Evolutionary conservation across 2,888 invertebrate species (phyloP).

Genomic region (Erannis defoliaria): DNA sequence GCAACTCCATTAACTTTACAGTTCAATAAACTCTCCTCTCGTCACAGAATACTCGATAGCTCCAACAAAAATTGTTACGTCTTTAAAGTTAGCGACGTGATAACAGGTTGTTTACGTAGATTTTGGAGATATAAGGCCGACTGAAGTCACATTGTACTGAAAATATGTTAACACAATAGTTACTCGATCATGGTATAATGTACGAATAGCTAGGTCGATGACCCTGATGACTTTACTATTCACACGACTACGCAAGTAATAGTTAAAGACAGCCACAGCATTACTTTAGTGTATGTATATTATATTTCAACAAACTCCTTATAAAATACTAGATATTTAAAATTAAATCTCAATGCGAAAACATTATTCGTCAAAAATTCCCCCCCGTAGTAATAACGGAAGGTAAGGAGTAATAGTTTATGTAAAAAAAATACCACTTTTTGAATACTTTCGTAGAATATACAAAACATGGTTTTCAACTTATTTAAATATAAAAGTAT

Average conservation of each 20-base stretch:
- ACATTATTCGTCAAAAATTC: too few relatives aligned
- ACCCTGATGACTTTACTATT: conserved; percentile 23
- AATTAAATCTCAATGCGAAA: too few relatives aligned
- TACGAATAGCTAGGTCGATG: conserved; percentile 8
- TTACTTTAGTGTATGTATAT: too few relatives aligned
- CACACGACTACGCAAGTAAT: not conserved
- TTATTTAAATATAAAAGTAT: too few relatives aligned
- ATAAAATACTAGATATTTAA: too few relatives aligned
- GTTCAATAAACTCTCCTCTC: not conserved
- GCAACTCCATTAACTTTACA: not conserved
- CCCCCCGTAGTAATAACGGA: too few relatives aligned
- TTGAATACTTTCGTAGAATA: too few relatives aligned
- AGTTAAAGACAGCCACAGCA: too few relatives aligned
- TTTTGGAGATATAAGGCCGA: conserved; percentile 12
- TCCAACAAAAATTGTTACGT: conserved; percentile 1
- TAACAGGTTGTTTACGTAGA: conserved; percentile 11
- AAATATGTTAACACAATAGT: not conserved
- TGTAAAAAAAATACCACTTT: too few relatives aligned
- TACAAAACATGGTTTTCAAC: too few relatives aligned
- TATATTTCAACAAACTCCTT: too few relatives aligned
- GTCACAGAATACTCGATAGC: not conserved
- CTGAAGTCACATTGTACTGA: conserved; percentile 17
- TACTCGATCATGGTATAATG: conserved; percentile 2
- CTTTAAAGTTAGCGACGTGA: not conserved
- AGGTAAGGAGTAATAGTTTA: too few relatives aligned